Evolutionary conservation across 2,797 vertebrate genomes (phyloP).

Genomic region (Geotrypetes seraphini): DNA sequence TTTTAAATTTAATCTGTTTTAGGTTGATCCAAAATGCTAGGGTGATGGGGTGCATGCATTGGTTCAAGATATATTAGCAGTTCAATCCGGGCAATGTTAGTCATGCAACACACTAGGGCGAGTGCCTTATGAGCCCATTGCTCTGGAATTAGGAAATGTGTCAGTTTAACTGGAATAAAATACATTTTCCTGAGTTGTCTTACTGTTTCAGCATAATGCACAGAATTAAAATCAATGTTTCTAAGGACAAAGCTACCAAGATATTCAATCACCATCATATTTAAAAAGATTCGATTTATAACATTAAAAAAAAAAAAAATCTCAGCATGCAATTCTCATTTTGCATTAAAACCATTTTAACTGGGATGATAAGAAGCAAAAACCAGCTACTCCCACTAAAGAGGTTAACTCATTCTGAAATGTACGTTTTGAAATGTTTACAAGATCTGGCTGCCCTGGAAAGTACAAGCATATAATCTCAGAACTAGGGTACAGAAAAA

Average conservation of each 20-base stretch:
- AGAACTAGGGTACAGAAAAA: not conserved
- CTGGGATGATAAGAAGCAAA: not conserved
- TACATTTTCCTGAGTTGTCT: slow-evolving; percentile 20
- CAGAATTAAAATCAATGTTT: slow-evolving; percentile 45
- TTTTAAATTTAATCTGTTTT: slow-evolving; percentile 17
- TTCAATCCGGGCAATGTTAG: slow-evolving; percentile 19
- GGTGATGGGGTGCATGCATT: too few relatives aligned
- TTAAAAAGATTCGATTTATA: slow-evolving; percentile 9
- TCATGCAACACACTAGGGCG: slow-evolving; percentile 13
- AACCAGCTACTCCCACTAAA: not conserved
- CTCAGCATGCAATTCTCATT: slow-evolving; percentile 1
- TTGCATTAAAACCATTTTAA: slow-evolving; percentile 1
- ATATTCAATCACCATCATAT: slow-evolving; percentile 19
- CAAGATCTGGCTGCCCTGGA: slow-evolving; percentile 1
- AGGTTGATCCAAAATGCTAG: slow-evolving; percentile 24
- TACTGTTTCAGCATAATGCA: slow-evolving; percentile 30
- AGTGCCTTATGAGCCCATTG: slow-evolving; percentile 15
- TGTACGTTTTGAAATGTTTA: slow-evolving; percentile 11
- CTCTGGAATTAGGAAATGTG: slow-evolving; percentile 23
- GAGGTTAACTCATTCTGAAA: not conserved
- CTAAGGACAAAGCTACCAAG: slow-evolving; percentile 8
- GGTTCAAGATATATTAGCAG: slow-evolving; percentile 25
- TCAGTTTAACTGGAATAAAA: slow-evolving; percentile 28
- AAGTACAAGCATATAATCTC: slow-evolving; percentile 16
- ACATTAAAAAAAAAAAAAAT: too few relatives aligned